phyloP scores from a whole-genome alignment of 2,797 vertebrate species.

The Gallinago nigripennis region DNA sequence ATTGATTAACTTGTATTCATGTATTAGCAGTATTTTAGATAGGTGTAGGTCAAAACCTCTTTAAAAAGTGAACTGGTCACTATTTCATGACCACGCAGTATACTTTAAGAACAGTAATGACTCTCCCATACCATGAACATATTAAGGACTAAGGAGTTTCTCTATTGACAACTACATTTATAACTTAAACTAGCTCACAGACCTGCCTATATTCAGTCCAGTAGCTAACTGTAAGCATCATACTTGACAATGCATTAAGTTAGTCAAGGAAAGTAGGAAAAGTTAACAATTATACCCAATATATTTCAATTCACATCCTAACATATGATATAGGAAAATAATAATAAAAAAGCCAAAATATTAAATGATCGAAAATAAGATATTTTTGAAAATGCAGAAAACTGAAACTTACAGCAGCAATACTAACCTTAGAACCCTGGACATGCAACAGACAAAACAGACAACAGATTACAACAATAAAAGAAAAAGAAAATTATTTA shows the following conservation, averaged over 20 bases:
- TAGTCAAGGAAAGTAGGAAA: neutral
- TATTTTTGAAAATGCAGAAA: slow-evolving; percentile 74
- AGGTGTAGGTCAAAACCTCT: neutral
- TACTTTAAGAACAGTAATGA: neutral
- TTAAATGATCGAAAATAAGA: slow-evolving; percentile 67
- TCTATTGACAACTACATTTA: neutral
- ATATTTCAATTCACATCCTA: neutral
- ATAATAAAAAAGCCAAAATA: slow-evolving; percentile 46
- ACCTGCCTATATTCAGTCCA: neutral
- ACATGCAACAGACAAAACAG: slow-evolving; percentile 93
- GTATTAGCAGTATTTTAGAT: neutral
- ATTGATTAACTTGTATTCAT: neutral
- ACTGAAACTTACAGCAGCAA: slow-evolving; percentile 92
- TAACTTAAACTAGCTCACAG: neutral
- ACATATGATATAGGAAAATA: slow-evolving; percentile 41
- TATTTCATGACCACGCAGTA: neutral
- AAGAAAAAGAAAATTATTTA: slow-evolving; percentile 88
- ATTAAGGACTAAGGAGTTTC: neutral
- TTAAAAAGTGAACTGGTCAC: neutral
- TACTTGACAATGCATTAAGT: neutral
- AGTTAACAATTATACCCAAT: neutral
- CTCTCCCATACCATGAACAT: neutral
- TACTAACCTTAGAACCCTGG: slow-evolving; percentile 99
- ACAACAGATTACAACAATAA: slow-evolving; percentile 87
- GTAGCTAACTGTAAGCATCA: neutral